Evolutionary conservation across 2,888 invertebrate genomes (phyloP).

Genomic region (Lasioglossum calceatum): DNA sequence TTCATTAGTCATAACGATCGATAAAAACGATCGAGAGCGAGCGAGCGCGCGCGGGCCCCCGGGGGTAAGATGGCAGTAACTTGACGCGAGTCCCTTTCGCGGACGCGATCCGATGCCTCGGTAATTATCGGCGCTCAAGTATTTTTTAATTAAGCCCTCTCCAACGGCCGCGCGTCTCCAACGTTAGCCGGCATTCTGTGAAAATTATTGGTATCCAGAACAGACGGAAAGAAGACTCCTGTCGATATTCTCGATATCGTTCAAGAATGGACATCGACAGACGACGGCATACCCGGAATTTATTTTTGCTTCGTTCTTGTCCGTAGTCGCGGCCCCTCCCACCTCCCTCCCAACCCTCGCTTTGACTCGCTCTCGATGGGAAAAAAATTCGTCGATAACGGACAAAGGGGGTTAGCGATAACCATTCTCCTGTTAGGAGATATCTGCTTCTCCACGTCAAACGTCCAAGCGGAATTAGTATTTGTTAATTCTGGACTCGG

Average conservation of each 20-base stretch:
- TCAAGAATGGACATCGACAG: constrained; percentile 42
- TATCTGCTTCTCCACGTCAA: background rate
- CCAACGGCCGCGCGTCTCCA: background rate
- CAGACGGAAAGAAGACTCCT: constrained; percentile 43
- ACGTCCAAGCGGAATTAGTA: background rate
- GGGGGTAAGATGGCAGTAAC: background rate
- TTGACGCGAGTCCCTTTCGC: constrained; percentile 29
- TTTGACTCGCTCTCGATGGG: constrained; percentile 40
- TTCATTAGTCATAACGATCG: constrained; percentile 13
- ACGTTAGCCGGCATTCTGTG: constrained; percentile 47
- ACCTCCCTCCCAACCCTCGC: background rate
- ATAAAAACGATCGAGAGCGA: background rate
- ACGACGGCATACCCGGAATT: constrained; percentile 59
- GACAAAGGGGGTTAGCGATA: background rate
- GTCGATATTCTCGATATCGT: constrained; percentile 67
- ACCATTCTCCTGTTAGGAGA: background rate
- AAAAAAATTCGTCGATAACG: constrained; percentile 16
- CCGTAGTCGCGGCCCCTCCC: background rate
- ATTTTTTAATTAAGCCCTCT: constrained; percentile 70
- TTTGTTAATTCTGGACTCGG: background rate
- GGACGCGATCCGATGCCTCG: background rate
- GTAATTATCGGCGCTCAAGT: constrained; percentile 56
- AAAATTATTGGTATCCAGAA: constrained; percentile 55
- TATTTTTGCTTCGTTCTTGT: constrained; percentile 38
- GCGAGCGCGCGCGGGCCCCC: too few relatives aligned